A percentile compares a stretch with the other conserved stretches of the same genome.
phyloP scores from a whole-genome alignment of 1,140 invertebrate genomes.

The Eumeta japonica region DNA sequence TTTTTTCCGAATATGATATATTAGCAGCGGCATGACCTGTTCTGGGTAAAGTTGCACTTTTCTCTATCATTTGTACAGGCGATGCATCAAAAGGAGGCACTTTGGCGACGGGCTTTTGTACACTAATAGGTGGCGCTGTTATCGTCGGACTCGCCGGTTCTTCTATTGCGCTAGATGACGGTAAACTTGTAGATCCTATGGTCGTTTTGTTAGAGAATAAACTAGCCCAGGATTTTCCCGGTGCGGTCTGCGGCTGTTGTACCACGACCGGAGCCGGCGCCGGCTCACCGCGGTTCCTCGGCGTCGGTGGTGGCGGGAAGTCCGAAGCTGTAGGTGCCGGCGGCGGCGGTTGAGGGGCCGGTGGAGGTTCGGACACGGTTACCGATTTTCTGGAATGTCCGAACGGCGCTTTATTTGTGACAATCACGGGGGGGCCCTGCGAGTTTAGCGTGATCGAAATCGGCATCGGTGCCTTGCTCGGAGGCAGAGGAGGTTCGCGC shows the following conservation, averaged over 20 bases:
- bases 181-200: constrained; percentile 13
- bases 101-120: constrained; percentile 60
- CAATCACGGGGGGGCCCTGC: constrained; percentile 41
- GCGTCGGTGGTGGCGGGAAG: constrained; percentile 51
- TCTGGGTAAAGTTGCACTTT: constrained; percentile 21
- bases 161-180: constrained; percentile 17
- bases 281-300: constrained; percentile 39
- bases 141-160: constrained; percentile 37
- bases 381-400: constrained; percentile 40
- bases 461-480: constrained; percentile 43
- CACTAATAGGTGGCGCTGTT: constrained; percentile 22
- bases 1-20: constrained; percentile 51
- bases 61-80: constrained; percentile 33
- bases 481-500: constrained; percentile 37
- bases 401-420: constrained; percentile 49
- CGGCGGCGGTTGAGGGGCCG: constrained; percentile 36
- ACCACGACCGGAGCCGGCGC: constrained; percentile 25
- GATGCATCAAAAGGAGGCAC: constrained; percentile 60
- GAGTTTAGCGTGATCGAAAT: constrained; percentile 41
- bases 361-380: constrained; percentile 28
- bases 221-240: constrained; percentile 52
- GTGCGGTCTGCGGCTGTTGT: constrained; percentile 35
- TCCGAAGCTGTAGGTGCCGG: constrained; percentile 51
- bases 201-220: constrained; percentile 42
- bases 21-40: constrained; percentile 15